Conservation (phyloP, 2,113 vertebrate species). For the Ceyx melanurus region DNA sequence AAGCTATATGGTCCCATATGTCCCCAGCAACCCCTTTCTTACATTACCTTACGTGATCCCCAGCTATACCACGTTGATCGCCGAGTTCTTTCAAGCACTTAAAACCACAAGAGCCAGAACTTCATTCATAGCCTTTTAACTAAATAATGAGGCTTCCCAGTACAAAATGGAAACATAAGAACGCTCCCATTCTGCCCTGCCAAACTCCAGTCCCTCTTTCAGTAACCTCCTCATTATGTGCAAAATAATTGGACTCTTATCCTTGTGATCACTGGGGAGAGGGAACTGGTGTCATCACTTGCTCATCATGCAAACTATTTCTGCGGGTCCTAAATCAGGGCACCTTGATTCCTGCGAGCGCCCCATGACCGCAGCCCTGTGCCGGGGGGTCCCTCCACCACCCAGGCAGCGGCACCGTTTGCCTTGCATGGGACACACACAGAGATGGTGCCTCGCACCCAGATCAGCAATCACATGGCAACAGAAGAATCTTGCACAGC, state of each 20-base stretch:
- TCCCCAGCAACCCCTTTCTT: background rate
- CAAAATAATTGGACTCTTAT: constrained; percentile 30
- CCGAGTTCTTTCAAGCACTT: background rate
- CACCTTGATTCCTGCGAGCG: background rate
- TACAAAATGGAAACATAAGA: constrained; percentile 24
- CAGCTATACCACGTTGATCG: background rate
- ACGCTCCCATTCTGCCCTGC: constrained; percentile 10
- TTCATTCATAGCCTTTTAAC: background rate
- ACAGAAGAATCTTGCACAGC: background rate
- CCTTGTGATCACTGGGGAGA: background rate
- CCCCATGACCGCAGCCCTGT: background rate
- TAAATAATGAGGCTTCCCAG: constrained; percentile 18
- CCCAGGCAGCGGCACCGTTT: background rate
- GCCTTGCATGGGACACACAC: background rate
- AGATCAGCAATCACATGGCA: background rate
- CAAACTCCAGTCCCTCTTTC: constrained; percentile 36
- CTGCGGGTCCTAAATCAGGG: background rate
- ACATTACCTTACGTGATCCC: background rate
- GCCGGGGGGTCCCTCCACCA: background rate
- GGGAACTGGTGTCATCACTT: background rate
- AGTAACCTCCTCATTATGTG: constrained; percentile 14
- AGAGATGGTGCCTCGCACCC: background rate
- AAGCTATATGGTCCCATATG: background rate
- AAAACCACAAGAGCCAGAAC: background rate
- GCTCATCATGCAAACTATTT: background rate